These are phyloP conservation scores for Leptosomus discolor DNA, from an alignment of 2,113 vertebrate species.

Conservation along the genomic window DNA sequence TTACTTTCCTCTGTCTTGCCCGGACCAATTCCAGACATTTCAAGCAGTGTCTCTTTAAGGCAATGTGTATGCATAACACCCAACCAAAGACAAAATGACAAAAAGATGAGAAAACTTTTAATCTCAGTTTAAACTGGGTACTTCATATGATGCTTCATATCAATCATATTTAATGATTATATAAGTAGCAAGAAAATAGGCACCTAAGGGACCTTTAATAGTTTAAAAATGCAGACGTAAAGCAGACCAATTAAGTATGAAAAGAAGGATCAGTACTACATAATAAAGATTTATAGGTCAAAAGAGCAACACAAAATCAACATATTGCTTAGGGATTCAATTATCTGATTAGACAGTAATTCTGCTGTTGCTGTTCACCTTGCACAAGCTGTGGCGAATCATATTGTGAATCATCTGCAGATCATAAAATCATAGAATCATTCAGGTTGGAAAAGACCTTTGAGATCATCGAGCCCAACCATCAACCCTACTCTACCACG, in stretches of 20 bases:
- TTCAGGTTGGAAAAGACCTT: too few species aligned
- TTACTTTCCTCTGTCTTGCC: neutral
- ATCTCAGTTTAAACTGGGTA: neutral
- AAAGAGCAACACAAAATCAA: neutral
- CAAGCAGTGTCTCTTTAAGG: neutral
- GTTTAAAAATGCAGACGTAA: neutral
- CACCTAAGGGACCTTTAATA: neutral
- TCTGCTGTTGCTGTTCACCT: neutral
- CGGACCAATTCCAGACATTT: neutral
- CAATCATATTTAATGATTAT: neutral
- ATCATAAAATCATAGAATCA: too few species aligned
- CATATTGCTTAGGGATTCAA: neutral
- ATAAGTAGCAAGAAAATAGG: neutral
- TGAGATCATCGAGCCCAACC: too few species aligned
- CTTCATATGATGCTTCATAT: neutral
- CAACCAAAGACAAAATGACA: neutral
- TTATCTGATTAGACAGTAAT: neutral
- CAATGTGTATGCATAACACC: neutral
- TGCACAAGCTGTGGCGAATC: neutral
- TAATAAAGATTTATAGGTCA: neutral
- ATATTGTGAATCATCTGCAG: neutral
- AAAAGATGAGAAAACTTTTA: neutral
- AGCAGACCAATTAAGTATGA: neutral
- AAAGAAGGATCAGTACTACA: neutral
- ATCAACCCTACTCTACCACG: too few species aligned